Evolutionary conservation across 2,888 invertebrate genomes (phyloP).

Genomic region (Oscheius myriophilus): DNA sequence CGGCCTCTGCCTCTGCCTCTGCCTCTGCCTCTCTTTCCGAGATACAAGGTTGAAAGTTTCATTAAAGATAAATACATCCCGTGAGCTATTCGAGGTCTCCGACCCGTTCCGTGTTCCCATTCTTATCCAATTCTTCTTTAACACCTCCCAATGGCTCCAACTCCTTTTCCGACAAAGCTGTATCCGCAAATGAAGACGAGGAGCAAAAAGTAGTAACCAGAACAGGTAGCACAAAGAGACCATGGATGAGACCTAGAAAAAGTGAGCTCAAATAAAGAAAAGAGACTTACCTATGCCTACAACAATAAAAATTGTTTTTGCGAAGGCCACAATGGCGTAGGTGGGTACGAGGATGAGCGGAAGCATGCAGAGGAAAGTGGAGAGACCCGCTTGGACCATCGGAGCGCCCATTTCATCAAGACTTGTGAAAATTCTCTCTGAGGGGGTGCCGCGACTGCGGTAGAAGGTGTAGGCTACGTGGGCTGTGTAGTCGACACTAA

Average conservation of each 20-base stretch:
- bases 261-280: not conserved
- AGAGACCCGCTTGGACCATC: slow-evolving; percentile 63
- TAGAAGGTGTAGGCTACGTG: slow-evolving; percentile 69
- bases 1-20: too few relatives aligned
- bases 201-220: slow-evolving; percentile 39
- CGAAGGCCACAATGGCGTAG: slow-evolving; percentile 69
- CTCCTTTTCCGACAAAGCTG: slow-evolving; percentile 13
- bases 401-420: slow-evolving; percentile 65
- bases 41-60: too few relatives aligned
- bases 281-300: slow-evolving; percentile 45
- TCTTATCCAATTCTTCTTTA: slow-evolving; percentile 7
- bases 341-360: slow-evolving; percentile 68
- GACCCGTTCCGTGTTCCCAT: slow-evolving; percentile 17
- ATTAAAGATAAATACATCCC: too few relatives aligned
- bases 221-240: slow-evolving; percentile 57
- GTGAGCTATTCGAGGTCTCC: too few relatives aligned
- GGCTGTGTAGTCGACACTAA: slow-evolving; percentile 62
- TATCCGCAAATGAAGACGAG: slow-evolving; percentile 27
- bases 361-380: slow-evolving; percentile 67
- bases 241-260: slow-evolving; percentile 54
- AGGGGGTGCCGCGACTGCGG: slow-evolving; percentile 48
- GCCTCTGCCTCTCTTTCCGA: too few relatives aligned
- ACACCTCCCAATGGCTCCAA: slow-evolving; percentile 2
- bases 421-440: slow-evolving; percentile 58
- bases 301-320: slow-evolving; percentile 59